phyloP scores from a whole-genome alignment of 2,888 invertebrate species.

The Phoenoteleia sp. region DNA sequence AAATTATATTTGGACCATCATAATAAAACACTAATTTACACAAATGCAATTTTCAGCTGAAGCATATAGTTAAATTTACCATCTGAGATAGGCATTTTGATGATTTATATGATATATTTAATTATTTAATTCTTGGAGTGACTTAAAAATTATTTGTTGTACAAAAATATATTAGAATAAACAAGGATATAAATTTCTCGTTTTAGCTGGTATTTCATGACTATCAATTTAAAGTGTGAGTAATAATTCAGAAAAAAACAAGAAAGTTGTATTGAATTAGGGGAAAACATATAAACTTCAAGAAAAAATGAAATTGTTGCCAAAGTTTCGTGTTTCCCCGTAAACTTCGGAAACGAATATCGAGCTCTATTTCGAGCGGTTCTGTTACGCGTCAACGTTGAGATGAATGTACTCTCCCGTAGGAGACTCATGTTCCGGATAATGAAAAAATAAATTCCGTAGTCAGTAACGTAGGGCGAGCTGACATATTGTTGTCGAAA shows the following conservation, averaged over 20 bases:
- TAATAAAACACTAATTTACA: too few species aligned
- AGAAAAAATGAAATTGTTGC: slow-evolving; percentile 59
- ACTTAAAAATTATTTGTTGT: too few species aligned
- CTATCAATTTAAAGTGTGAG: slow-evolving; percentile 6
- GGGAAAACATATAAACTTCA: slow-evolving; percentile 29
- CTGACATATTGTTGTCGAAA: slow-evolving; percentile 60
- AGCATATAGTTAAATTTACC: too few species aligned
- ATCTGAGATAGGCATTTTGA: too few species aligned
- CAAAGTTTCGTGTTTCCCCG: slow-evolving; percentile 61
- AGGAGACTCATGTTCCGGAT: slow-evolving; percentile 69
- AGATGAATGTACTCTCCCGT: slow-evolving; percentile 69
- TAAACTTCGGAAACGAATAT: slow-evolving; percentile 68
- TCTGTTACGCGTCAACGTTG: slow-evolving; percentile 67
- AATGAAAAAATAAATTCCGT: slow-evolving; percentile 71
- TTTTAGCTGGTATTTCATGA: background rate
- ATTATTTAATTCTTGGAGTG: too few species aligned
- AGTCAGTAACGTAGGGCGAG: slow-evolving; percentile 56
- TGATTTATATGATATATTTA: too few species aligned
- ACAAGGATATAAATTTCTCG: background rate
- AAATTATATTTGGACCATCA: too few species aligned
- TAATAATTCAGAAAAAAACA: slow-evolving; percentile 21
- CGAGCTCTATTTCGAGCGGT: slow-evolving; percentile 63
- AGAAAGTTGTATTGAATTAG: slow-evolving; percentile 43
- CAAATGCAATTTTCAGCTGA: too few species aligned
- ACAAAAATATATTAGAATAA: too few species aligned